A percentile compares a stretch with the other conserved stretches of the same genome.
Conservation (phyloP, 2,888 invertebrate species). For the Steinernema carpocapsae region DNA sequence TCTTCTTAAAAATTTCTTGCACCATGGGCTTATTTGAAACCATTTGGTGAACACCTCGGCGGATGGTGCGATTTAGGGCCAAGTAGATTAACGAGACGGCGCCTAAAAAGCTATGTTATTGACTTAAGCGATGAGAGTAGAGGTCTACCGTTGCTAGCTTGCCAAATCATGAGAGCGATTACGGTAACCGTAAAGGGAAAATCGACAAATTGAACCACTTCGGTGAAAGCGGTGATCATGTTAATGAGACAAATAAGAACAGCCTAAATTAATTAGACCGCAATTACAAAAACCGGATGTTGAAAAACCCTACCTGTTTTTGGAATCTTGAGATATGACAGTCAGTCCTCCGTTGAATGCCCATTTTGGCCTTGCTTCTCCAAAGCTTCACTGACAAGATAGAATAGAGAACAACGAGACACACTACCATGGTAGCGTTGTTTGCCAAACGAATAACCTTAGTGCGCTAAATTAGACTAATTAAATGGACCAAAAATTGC, state of each 20-base stretch:
- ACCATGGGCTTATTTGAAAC: conserved; percentile 8
- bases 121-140: not conserved
- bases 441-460: not conserved
- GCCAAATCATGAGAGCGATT: not conserved
- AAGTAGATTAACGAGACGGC: conserved; percentile 20
- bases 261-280: not conserved
- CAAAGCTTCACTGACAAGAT: conserved; percentile 11
- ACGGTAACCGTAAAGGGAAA: not conserved
- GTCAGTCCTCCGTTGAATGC: not conserved
- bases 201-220: conserved; percentile 13
- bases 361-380: conserved; percentile 19
- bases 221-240: conserved; percentile 13
- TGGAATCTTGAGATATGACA: conserved; percentile 19
- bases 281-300: not conserved
- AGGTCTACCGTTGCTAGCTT: conserved; percentile 1
- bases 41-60: conserved; percentile 16
- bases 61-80: conserved; percentile 9
- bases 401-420: not conserved
- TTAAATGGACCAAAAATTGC: not conserved
- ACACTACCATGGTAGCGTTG: not conserved
- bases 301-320: not conserved
- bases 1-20: not conserved
- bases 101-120: not conserved
- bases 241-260: conserved; percentile 9
- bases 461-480: not conserved